Base-by-base conservation (phyloP, 2,113 vertebrate genomes). In the Crotalus horridus region DNA sequence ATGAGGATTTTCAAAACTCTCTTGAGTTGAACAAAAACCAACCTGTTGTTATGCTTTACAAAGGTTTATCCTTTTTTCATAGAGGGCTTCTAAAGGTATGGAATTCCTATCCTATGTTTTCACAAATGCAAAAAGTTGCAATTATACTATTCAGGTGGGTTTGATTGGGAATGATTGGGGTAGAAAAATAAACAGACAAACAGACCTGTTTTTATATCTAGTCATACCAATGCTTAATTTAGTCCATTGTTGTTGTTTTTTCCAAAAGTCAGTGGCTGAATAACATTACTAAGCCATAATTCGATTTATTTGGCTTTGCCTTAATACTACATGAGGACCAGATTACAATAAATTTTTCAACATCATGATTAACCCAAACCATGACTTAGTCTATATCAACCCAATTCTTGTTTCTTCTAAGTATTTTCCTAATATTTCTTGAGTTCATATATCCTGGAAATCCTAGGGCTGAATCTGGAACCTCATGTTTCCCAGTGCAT, bases 41-140 rank as follows among this genome's bases (percentile, higher is more conserved):
- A 96, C 99, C 99, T 6, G 99, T 99, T 85, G 99, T 99, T 88
- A 98, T 99, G 98, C 98, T 99, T 39, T 99, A 99, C 94, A 99
- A 99, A 97, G 99, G 99, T 91, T 97, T 99, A 93, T 99, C 99
- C 51, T 99, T 99, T 97, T 99, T 99, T 96, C 99, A 99, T 97
- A 98, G 99, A 97, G 99, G 99, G 53, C 98, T 99, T 97, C 95
- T 99, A 90, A 99, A 99, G 98, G 99, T 99, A 97, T 53, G 48
- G 46, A 64, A 87, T 93, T 86, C 53, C 54, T 54, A 39, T 43
- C 51, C 54, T 74, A 74, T 29, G 61, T 89, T 88, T 69, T 1
- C 39, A 61, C 4, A 87, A 64, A 87, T 15, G 85, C 26, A 17
- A 54, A 69, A 54, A 39, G 56, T 56, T 85, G 7, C 12, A 24